Base-by-base conservation (phyloP, 1,140 invertebrate species). In the Xylocopa sonorina region DNA sequence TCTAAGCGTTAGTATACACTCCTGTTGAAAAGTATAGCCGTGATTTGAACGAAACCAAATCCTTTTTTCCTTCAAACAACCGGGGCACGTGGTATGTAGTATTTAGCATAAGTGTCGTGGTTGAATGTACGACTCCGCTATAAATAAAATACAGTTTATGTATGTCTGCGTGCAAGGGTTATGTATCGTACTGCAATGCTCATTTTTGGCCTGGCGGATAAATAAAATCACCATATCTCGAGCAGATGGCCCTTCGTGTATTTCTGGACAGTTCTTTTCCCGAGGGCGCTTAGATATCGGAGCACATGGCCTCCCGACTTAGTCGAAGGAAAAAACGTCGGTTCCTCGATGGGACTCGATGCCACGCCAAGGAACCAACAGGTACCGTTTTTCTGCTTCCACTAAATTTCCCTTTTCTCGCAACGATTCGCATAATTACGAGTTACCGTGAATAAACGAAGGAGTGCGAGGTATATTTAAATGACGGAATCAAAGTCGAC, bases 261-360 rank as follows among this genome's bases (percentile, higher is more conserved):
- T 85, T 84, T 84, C 84, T 85, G 80, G 53, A 21, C 27, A 51
- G 57, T 81, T 86, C 83, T 86, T n/a, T n/a, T 75, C 32, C 48
- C 2, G 66, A 51, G 55, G 67, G 32, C 71, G 62, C 78, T 88
- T 78, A 77, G 72, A 68, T 64, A 63, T 73, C 24, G 67, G 66
- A 46, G 60, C 87, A 87, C 85, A 81, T 87, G 87, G 87, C 87
- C 51, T 67, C 24, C 62, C 66, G 32, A 74, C 83, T 84, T 53
- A 46, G 53, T 34, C 32, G 3, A 2, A 9, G 16, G 14, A 50
- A 67, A 76, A 77, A 82, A 34, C 18, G 2, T 63, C 62, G 16
- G n/a, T 62, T 58, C 32, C 58, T 16, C 41, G 64, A 50, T 14
- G 12, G 32, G 34, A 2, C 1, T 62, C 12, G 27, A 53, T 69